Evolutionary conservation across 2,113 vertebrate genomes (phyloP), one percentile per base, ranked within the genome.

Genomic region (Hymenochirus boettgeri): DNA sequence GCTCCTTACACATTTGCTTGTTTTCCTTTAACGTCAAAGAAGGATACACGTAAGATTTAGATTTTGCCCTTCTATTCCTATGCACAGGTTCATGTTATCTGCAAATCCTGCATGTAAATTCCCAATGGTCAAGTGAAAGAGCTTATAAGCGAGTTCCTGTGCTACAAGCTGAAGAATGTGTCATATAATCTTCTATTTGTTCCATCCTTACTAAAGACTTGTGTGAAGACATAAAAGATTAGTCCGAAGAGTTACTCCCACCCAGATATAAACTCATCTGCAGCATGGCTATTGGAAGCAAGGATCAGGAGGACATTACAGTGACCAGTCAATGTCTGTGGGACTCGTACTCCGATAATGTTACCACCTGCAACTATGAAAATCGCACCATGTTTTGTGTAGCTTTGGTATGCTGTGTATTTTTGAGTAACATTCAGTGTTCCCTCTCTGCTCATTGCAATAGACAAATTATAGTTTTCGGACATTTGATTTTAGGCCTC

Each of bases 251-350:
- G 22, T 65, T 25, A 70, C 56, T 10, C 53, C 11, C n/a, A 0
- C 33, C 56, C 2, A 1, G 5, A 12, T 75, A 69, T 50, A 74
- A 74, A 57, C 73, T 75, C 18, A 58, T 57, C 7, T 71, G 70
- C 56, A 64, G 56, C 0, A 10, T 71, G 42, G 70, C 61, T 35
- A 65, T 51, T 0, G 19, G 64, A 5, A 74, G 69, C 51, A 66
- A 61, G 42, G 63, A 56, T 19, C 53, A 12, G 26, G 69, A 76
- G 24, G 55, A 71, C 0, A 1, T 65, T 21, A 15, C 55, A 22
- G 55, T 76, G 42, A 71, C 61, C 33, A 76, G 77, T 19, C 57
- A 71, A 21, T 74, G 62, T 55, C 74, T 74, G 7, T 64, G 65
- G 75, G 71, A 75, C 27, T 51, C 24, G 0, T 29, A 63, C 4